Conservation (phyloP, 2,797 vertebrate genomes). For the Hydrolagus colliei region DNA sequence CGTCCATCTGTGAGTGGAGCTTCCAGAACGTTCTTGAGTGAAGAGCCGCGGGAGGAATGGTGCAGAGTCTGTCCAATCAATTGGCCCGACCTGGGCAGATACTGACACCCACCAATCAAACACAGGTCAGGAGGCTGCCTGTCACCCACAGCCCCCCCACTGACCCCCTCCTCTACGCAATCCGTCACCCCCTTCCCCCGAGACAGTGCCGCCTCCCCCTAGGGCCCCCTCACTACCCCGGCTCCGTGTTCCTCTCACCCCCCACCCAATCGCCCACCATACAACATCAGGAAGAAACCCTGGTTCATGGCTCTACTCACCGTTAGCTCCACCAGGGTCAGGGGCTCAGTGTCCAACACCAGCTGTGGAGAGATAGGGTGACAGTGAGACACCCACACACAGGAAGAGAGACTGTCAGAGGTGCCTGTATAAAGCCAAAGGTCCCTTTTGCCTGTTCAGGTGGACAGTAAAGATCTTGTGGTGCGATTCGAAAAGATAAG, state of each 20-base stretch:
- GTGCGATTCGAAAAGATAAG: too few relatives aligned
- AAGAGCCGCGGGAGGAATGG: conserved; percentile 28
- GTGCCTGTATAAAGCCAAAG: background rate
- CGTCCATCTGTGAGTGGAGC: conserved; percentile 54
- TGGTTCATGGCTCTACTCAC: conserved; percentile 54
- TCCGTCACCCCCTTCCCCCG: too few relatives aligned
- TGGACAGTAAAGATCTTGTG: too few relatives aligned
- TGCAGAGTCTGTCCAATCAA: conserved; percentile 38
- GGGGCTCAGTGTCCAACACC: conserved; percentile 65
- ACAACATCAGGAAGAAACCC: too few relatives aligned
- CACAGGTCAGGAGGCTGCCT: too few relatives aligned
- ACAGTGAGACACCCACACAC: background rate
- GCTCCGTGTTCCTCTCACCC: background rate
- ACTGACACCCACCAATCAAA: conserved; percentile 42
- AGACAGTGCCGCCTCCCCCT: too few relatives aligned
- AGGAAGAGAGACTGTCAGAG: too few relatives aligned
- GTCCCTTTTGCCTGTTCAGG: too few relatives aligned
- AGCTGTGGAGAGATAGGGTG: conserved; percentile 58
- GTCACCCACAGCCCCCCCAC: too few relatives aligned
- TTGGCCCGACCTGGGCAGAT: conserved; percentile 49
- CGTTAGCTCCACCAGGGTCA: conserved; percentile 69
- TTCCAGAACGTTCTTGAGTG: conserved; percentile 52
- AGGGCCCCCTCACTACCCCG: too few relatives aligned
- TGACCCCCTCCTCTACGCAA: too few relatives aligned
- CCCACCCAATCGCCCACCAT: background rate